Evolutionary conservation across 1,140 invertebrate species (phyloP).

Genomic region (Apolygus lucorum): DNA sequence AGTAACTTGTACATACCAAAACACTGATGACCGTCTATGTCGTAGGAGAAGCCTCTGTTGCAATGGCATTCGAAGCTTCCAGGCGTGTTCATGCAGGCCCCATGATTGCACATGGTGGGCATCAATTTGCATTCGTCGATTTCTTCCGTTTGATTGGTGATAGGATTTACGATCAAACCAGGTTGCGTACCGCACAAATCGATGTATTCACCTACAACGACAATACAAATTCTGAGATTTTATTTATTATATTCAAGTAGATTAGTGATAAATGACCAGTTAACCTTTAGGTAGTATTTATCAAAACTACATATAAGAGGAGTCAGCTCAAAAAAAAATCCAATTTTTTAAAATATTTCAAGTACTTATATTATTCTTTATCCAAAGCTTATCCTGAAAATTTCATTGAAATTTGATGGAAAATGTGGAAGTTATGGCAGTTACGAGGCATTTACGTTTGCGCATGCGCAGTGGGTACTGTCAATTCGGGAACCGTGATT

Average conservation of each 20-base stretch:
- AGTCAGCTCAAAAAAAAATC: too few species aligned
- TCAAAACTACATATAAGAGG: too few species aligned
- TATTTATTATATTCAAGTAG: background rate
- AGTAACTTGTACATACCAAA: constrained; percentile 43
- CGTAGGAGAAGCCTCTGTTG: constrained; percentile 60
- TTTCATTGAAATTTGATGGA: too few species aligned
- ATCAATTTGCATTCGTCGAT: constrained; percentile 75
- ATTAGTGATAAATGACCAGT: background rate
- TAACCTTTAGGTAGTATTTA: too few species aligned
- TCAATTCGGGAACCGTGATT: too few species aligned
- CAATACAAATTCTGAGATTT: background rate
- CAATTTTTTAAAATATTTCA: too few species aligned
- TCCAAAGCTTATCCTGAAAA: too few species aligned
- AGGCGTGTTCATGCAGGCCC: constrained; percentile 68
- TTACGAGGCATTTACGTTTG: too few species aligned
- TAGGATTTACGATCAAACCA: constrained; percentile 63
- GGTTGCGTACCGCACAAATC: constrained; percentile 54
- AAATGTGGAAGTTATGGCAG: too few species aligned
- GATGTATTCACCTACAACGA: constrained; percentile 50
- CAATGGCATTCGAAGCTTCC: constrained; percentile 65
- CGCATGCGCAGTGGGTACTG: too few species aligned
- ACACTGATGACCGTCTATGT: constrained; percentile 66
- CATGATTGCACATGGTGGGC: constrained; percentile 76
- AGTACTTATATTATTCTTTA: too few species aligned
- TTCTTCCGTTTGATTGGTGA: constrained; percentile 63